These are phyloP conservation scores for Drosophila incognita DNA, from an alignment of 2,888 invertebrate genomes.

Conservation along the genomic window DNA sequence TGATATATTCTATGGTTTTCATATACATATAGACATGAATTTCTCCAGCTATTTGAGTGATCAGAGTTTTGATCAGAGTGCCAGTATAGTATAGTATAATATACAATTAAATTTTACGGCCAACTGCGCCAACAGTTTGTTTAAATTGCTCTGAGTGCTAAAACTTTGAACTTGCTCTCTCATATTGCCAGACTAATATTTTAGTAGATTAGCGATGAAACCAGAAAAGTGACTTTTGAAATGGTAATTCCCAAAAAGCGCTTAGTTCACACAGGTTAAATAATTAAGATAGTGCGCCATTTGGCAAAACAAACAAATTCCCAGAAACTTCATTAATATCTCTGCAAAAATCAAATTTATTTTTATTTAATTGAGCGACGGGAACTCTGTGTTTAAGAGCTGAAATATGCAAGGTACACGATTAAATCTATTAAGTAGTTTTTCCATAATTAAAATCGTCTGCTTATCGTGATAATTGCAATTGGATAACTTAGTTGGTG, in stretches of 20 bases:
- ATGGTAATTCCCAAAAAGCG: slow-evolving; percentile 10
- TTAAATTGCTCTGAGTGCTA: background rate
- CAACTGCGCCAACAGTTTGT: background rate
- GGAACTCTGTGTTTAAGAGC: background rate
- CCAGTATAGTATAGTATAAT: background rate
- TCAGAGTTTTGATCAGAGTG: background rate
- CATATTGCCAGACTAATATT: background rate
- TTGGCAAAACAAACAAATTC: background rate
- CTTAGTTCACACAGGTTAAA: slow-evolving; percentile 15
- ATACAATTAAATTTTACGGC: background rate
- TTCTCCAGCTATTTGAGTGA: background rate
- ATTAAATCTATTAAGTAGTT: background rate
- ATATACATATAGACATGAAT: background rate
- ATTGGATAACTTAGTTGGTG: slow-evolving; percentile 19
- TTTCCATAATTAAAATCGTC: background rate
- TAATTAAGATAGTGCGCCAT: slow-evolving; percentile 14
- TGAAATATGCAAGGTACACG: background rate
- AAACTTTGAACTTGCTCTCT: slow-evolving; percentile 28
- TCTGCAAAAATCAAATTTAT: slow-evolving; percentile 10
- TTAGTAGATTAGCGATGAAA: slow-evolving; percentile 20
- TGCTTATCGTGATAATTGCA: slow-evolving; percentile 7
- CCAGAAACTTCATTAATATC: slow-evolving; percentile 15
- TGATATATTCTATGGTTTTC: background rate
- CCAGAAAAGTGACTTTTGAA: slow-evolving; percentile 27
- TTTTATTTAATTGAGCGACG: background rate